Base-by-base conservation (phyloP, 1,140 invertebrate species). In the Drosophila varians region DNA sequence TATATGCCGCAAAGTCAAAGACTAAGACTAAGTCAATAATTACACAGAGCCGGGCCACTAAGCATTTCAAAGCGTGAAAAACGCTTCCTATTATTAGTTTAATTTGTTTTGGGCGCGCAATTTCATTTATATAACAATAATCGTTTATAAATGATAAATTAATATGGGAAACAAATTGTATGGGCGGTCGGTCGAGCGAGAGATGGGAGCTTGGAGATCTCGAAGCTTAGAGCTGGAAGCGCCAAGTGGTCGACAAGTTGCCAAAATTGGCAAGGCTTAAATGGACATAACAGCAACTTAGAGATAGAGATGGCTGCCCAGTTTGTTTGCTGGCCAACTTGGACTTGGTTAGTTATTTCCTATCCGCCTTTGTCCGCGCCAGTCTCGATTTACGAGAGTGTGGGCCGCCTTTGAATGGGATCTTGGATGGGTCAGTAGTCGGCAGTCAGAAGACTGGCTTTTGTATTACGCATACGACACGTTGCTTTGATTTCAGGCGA, bases 91-190 rank as follows among this genome's bases (percentile, higher is more conserved):
- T 87, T 88, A 87, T 87, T 87, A 87, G 74, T 75, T 88, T 58
- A 88, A 82, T 87, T 88, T 87, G 82, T 88, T 88, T 86, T 80
- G 80, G 82, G 73, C 68, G 76, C 80, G 80, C 80, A 86, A 86
- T 86, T 86, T 86, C 79, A 87, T 86, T 87, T 87, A 88, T 82
- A 83, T 87, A 87, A 87, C 83, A 72, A 77, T 88, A 88, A 87
- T 88, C 77, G 83, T 72, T 82, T 88, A 71, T 87, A 87, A 87
- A 87, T 87, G 82, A 87, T 88, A 82, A 87, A 87, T 87, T 88
- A 87, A 87, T 87, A 87, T 87, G 82, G 83, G 82, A 87, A 87
- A 65, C 65, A 88, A 86, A 77, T 76, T 61, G 80, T 70, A 86
- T 87, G 80, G 80, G 80, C 80, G 82, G 80, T 68, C 80, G 80